Percentiles rank a stretch among this genome's conserved stretches.
Conservation (phyloP, 64 coral and sea anemone species). For the Montipora efflorescens region DNA sequence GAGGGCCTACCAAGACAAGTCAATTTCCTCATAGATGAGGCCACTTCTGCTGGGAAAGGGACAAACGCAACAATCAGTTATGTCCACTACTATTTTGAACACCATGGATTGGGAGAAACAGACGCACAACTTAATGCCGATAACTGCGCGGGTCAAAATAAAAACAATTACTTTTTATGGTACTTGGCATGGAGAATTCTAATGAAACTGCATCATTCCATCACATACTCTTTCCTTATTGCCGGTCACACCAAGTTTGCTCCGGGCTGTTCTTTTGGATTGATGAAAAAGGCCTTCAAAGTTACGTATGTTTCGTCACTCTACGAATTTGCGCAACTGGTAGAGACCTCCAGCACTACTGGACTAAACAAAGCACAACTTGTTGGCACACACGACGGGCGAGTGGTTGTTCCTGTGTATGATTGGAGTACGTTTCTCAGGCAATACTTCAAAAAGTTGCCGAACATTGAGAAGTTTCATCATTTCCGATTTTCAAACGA, state of each 20-base stretch:
- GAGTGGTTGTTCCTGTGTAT: slow-evolving; percentile 49
- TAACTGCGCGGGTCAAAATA: slow-evolving; percentile 48
- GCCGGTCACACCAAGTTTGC: slow-evolving; percentile 43
- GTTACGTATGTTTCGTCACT: slow-evolving; percentile 33
- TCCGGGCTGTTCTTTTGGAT: slow-evolving; percentile 12
- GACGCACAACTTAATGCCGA: slow-evolving; percentile 48
- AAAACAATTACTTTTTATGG: slow-evolving; percentile 59
- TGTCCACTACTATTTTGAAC: slow-evolving; percentile 35
- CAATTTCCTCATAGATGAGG: slow-evolving; percentile 48
- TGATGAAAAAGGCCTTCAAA: slow-evolving; percentile 38
- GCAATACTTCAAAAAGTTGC: slow-evolving; percentile 40
- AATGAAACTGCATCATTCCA: neutral
- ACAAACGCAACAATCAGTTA: slow-evolving; percentile 36
- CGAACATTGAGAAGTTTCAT: slow-evolving; percentile 47
- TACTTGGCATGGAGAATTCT: slow-evolving; percentile 37
- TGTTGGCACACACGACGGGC: slow-evolving; percentile 40
- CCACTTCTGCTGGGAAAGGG: slow-evolving; percentile 15
- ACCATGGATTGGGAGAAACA: slow-evolving; percentile 46
- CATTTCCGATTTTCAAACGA: slow-evolving; percentile 52
- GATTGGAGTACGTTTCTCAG: slow-evolving; percentile 33
- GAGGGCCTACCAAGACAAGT: slow-evolving; percentile 33
- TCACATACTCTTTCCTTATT: slow-evolving; percentile 15
- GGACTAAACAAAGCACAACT: slow-evolving; percentile 62
- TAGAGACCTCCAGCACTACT: slow-evolving; percentile 49
- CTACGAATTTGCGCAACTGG: slow-evolving; percentile 48